A percentile compares a stretch with the other conserved stretches of the same genome.
These are phyloP conservation scores for Numenius arquata DNA, from an alignment of 2,113 vertebrate species.

Conservation along the genomic window DNA sequence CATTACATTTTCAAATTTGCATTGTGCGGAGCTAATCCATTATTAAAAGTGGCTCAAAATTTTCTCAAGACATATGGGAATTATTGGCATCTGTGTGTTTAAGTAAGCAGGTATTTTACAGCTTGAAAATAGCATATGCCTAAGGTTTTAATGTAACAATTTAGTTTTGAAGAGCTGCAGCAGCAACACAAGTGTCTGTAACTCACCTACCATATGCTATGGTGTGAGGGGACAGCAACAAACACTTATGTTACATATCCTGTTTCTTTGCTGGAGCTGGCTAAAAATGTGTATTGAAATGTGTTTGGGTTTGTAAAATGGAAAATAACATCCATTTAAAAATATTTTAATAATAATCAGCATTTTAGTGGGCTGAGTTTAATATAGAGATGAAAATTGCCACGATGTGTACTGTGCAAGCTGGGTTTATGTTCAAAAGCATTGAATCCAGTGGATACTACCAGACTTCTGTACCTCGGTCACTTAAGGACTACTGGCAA, in stretches of 20 bases:
- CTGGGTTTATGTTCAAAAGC: not conserved
- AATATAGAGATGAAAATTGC: not conserved
- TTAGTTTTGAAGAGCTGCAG: slow-evolving; percentile 42
- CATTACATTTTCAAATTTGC: slow-evolving; percentile 26
- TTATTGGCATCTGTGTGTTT: slow-evolving; percentile 62
- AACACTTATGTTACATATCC: not conserved
- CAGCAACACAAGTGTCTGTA: slow-evolving; percentile 29
- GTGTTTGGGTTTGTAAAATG: not conserved
- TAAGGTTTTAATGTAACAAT: slow-evolving; percentile 52
- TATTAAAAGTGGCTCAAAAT: slow-evolving; percentile 42
- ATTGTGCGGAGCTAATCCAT: not conserved
- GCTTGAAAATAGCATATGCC: slow-evolving; percentile 57
- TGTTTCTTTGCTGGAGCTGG: slow-evolving; percentile 4
- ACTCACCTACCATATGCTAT: slow-evolving; percentile 54
- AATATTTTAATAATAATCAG: not conserved
- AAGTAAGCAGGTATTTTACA: slow-evolving; percentile 62
- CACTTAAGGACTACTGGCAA: not conserved
- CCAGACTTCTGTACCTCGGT: not conserved
- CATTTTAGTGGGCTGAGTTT: not conserved
- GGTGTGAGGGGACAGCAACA: slow-evolving; percentile 52
- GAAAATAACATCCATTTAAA: not conserved
- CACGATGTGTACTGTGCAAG: not conserved
- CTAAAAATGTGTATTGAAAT: not conserved
- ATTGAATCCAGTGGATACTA: not conserved
- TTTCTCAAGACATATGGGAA: slow-evolving; percentile 39